phyloP scores from a whole-genome alignment of 2,888 invertebrate species.

The Yponomeuta sedellus region DNA sequence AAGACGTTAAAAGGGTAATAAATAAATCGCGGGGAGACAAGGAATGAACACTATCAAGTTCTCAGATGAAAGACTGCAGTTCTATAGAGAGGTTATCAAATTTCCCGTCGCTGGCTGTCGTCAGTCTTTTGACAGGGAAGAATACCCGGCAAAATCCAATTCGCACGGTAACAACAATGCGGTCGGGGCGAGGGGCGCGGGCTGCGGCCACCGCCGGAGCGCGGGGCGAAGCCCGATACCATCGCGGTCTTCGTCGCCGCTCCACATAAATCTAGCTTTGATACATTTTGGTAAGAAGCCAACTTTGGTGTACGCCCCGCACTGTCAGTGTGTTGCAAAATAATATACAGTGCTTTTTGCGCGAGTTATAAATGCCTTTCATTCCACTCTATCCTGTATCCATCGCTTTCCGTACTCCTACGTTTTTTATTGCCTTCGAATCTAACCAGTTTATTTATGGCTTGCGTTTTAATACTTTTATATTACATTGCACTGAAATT shows the following conservation, averaged over 20 bases:
- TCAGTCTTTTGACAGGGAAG: slow-evolving; percentile 34
- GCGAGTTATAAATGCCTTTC: slow-evolving; percentile 19
- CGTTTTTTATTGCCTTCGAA: slow-evolving; percentile 13
- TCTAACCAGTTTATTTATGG: neutral
- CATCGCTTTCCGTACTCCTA: slow-evolving; percentile 8
- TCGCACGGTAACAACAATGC: slow-evolving; percentile 47
- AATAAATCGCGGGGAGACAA: slow-evolving; percentile 8
- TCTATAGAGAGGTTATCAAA: slow-evolving; percentile 26
- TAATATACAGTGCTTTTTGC: slow-evolving; percentile 19
- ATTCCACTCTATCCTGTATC: slow-evolving; percentile 10
- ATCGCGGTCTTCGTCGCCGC: slow-evolving; percentile 64
- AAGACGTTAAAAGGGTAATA: slow-evolving; percentile 5
- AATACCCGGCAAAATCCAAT: slow-evolving; percentile 43
- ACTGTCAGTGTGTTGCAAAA: slow-evolving; percentile 16
- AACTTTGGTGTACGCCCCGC: slow-evolving; percentile 44
- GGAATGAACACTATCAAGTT: slow-evolving; percentile 12
- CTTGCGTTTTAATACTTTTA: neutral
- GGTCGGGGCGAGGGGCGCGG: slow-evolving; percentile 25
- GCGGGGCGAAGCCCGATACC: slow-evolving; percentile 41
- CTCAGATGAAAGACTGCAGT: slow-evolving; percentile 13
- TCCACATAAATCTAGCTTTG: slow-evolving; percentile 72
- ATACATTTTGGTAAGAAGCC: slow-evolving; percentile 73
- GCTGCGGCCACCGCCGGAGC: slow-evolving; percentile 24
- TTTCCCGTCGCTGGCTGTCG: slow-evolving; percentile 29
- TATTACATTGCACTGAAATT: too few relatives aligned